A percentile compares a stretch with the other conserved stretches of the same genome.
These are phyloP conservation scores for Clinocottus analis DNA, from an alignment of 2,113 vertebrate genomes.

Conservation along the genomic window DNA sequence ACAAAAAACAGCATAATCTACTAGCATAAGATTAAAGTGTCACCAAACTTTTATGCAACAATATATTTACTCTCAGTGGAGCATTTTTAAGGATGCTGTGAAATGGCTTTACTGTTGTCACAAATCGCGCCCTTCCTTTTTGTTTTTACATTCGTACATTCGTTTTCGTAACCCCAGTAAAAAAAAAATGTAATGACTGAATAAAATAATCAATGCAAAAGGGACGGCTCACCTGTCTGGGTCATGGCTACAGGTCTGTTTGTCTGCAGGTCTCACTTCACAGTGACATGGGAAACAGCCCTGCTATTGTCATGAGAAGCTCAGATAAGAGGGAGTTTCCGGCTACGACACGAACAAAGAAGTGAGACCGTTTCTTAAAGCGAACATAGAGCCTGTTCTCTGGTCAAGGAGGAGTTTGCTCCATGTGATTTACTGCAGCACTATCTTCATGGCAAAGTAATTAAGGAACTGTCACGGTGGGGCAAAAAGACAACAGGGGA, in stretches of 20 bases:
- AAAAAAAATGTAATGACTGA: constrained; percentile 7
- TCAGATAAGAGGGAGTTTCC: constrained; percentile 71
- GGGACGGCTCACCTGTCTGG: constrained; percentile 54
- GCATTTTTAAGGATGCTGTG: neutral
- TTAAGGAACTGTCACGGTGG: neutral
- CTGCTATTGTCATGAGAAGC: constrained; percentile 43
- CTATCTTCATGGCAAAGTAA: neutral
- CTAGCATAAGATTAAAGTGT: neutral
- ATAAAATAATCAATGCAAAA: constrained; percentile 15
- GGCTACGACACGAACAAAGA: constrained; percentile 35
- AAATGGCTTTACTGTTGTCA: neutral
- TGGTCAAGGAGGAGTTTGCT: neutral
- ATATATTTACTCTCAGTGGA: neutral
- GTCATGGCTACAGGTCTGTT: constrained; percentile 60
- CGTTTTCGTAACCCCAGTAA: constrained; percentile 2
- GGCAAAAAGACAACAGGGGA: no score
- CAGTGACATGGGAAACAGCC: constrained; percentile 37
- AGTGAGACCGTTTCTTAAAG: neutral
- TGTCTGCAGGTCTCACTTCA: constrained; percentile 35
- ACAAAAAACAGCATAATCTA: neutral
- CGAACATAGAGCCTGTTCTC: neutral
- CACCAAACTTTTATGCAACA: neutral
- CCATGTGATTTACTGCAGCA: neutral
- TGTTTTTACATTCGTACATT: neutral
- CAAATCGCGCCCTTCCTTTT: neutral